phyloP scores from a whole-genome alignment of 2,797 vertebrate species.

The Lindbergichthys nudifrons region DNA sequence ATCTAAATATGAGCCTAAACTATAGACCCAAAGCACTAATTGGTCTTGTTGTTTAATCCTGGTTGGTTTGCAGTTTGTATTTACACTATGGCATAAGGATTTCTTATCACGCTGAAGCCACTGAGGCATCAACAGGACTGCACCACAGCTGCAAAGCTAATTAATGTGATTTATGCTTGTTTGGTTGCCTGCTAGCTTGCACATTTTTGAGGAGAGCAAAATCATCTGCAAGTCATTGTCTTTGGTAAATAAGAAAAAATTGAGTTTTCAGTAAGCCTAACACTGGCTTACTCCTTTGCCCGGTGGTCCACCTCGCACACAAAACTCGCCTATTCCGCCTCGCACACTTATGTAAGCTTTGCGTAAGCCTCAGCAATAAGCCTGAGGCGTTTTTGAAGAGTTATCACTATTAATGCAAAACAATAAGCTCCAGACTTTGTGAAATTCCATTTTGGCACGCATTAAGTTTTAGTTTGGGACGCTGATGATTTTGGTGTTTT shows the following conservation, averaged over 20 bases:
- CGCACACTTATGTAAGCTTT: conserved; percentile 63
- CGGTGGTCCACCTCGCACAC: conserved; percentile 65
- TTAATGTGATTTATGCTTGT: conserved; percentile 83
- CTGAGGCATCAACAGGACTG: conserved; percentile 75
- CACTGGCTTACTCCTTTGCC: conserved; percentile 56
- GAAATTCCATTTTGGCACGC: conserved; percentile 50
- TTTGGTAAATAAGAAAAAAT: conserved; percentile 78
- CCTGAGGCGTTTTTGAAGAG: conserved; percentile 50
- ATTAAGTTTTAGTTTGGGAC: conserved; percentile 21
- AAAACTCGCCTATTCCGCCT: conserved; percentile 47
- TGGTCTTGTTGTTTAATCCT: conserved; percentile 77
- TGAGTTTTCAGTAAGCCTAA: conserved; percentile 63
- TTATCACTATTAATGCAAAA: conserved; percentile 60
- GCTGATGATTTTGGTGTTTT: conserved; percentile 27
- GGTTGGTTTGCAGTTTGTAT: conserved; percentile 72
- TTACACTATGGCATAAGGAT: conserved; percentile 73
- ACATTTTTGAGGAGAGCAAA: conserved; percentile 79
- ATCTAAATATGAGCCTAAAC: conserved; percentile 75
- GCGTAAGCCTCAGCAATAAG: conserved; percentile 57
- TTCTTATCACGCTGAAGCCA: conserved; percentile 77
- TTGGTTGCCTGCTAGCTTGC: conserved; percentile 78
- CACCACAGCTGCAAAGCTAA: conserved; percentile 79
- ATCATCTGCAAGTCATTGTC: conserved; percentile 83
- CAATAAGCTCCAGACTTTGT: conserved; percentile 56
- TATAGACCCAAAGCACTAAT: conserved; percentile 71